These are phyloP conservation scores for Anolis sagrei DNA, from an alignment of 2,113 vertebrate genomes.

Conservation along the genomic window DNA sequence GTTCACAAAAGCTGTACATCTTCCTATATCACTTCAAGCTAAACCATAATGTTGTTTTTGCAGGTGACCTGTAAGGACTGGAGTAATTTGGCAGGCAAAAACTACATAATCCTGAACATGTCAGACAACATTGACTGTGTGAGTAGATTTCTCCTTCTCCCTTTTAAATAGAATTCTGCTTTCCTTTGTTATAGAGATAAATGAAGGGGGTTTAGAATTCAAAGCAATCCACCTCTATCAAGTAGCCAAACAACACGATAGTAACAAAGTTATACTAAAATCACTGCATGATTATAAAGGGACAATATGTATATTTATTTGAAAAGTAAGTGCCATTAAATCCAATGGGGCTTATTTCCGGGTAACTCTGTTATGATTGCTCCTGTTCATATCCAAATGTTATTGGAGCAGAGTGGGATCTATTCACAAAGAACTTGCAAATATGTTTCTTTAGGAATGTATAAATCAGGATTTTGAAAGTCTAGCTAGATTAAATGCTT, in stretches of 20 bases:
- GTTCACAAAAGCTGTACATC: background rate
- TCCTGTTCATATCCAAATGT: background rate
- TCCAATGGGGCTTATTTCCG: no score
- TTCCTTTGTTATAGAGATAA: background rate
- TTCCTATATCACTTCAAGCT: slow-evolving; percentile 23
- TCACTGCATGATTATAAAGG: background rate
- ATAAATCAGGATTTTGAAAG: background rate
- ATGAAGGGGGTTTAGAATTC: background rate
- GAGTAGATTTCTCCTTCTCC: slow-evolving; percentile 70
- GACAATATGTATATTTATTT: background rate
- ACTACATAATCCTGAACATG: slow-evolving; percentile 93
- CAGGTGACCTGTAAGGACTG: slow-evolving; percentile 95
- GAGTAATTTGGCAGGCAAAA: slow-evolving; percentile 88
- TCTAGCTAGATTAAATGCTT: background rate
- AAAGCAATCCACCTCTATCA: background rate
- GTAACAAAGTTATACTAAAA: background rate
- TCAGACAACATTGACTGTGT: slow-evolving; percentile 93
- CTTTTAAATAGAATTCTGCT: background rate
- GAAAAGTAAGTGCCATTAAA: background rate
- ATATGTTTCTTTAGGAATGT: background rate
- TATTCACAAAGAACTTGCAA: background rate
- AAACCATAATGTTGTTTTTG: slow-evolving; percentile 45
- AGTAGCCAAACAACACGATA: background rate
- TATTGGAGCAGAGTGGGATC: background rate
- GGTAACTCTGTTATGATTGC: background rate